These are phyloP conservation scores for Aix galericulata DNA, from an alignment of 2,113 vertebrate species.

Conservation along the genomic window DNA sequence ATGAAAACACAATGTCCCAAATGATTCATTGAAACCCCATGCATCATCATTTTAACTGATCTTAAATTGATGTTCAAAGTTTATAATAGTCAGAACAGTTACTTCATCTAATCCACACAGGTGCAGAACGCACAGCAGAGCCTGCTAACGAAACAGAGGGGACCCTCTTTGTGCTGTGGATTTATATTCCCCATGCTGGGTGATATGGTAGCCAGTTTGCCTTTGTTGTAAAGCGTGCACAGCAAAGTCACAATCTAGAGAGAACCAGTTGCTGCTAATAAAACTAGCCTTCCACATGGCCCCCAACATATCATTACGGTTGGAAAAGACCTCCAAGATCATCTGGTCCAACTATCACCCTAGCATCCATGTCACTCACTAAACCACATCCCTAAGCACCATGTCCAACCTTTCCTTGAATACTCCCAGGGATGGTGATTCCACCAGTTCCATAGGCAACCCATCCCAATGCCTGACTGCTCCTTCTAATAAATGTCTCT, in stretches of 20 bases:
- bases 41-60: background rate
- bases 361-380: too few species aligned
- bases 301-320: too few species aligned
- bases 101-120: background rate
- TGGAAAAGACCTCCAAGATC: too few species aligned
- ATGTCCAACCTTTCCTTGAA: too few species aligned
- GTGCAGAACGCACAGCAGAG: background rate
- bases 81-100: background rate
- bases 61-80: background rate
- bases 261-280: background rate
- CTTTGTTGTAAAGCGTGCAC: background rate
- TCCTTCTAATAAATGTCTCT: too few species aligned
- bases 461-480: too few species aligned
- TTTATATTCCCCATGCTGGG: accelerated
- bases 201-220: background rate
- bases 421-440: too few species aligned
- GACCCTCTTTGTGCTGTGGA: background rate
- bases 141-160: background rate
- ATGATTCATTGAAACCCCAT: background rate
- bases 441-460: too few species aligned
- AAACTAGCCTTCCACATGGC: background rate
- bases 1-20: background rate
- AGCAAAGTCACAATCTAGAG: background rate
- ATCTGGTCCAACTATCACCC: too few species aligned
- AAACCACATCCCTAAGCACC: too few species aligned